Conservation (phyloP, 1,140 invertebrate species). For the Dermatophagoides farinae region DNA sequence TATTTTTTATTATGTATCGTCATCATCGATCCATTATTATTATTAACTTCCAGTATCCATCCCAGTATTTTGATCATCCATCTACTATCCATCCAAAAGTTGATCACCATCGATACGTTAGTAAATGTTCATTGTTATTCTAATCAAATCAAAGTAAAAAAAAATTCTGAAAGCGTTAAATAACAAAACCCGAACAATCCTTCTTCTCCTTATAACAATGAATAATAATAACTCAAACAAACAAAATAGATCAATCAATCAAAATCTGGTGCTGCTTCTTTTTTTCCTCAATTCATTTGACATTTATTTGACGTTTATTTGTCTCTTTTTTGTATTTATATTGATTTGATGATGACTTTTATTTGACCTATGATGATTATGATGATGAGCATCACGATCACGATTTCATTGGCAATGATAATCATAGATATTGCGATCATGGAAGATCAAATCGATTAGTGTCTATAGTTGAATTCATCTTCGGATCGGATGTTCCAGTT, state of each 20-base stretch:
- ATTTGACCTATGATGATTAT: neutral
- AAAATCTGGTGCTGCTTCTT: neutral
- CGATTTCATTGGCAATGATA: too few species aligned
- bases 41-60: neutral
- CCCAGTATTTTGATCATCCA: neutral
- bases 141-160: conserved; percentile 1
- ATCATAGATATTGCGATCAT: too few species aligned
- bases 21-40: neutral
- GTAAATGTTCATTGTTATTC: conserved; percentile 2
- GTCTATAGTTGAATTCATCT: too few species aligned
- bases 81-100: neutral
- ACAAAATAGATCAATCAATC: neutral
- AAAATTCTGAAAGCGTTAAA: neutral
- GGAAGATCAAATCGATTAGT: too few species aligned
- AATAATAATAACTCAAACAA: too few species aligned
- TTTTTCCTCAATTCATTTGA: neutral
- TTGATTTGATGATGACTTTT: conserved; percentile 2
- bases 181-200: neutral
- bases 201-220: too few species aligned
- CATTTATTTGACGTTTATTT: conserved; percentile 3
- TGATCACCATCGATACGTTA: neutral
- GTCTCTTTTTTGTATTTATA: neutral
- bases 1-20: neutral
- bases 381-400: too few species aligned
- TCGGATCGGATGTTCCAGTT: too few species aligned